Evolutionary conservation across 2,113 vertebrate genomes (phyloP).

Genomic region (Edolisoma coerulescens): DNA sequence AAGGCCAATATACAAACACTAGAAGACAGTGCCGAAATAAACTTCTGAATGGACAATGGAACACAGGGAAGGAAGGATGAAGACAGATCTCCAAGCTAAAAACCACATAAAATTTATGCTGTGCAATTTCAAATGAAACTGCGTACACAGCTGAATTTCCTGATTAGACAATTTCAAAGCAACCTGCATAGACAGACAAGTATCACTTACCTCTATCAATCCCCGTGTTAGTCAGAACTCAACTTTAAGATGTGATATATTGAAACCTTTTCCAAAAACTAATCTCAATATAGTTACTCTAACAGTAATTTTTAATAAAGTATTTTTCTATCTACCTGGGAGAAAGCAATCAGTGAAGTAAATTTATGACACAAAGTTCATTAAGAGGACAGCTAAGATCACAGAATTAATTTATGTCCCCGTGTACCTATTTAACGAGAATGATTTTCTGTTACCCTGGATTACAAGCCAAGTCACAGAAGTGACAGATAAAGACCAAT

Average conservation of each 20-base stretch:
- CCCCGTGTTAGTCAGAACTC: not conserved
- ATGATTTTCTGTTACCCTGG: constrained; percentile 68
- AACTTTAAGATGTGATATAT: not conserved
- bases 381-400: constrained; percentile 54
- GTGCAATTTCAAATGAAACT: not conserved
- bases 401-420: constrained; percentile 62
- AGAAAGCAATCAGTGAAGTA: constrained; percentile 9
- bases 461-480: constrained; percentile 40
- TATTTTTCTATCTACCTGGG: constrained; percentile 12
- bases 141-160: not conserved
- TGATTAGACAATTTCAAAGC: not conserved
- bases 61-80: not conserved
- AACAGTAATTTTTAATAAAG: not conserved
- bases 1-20: not conserved
- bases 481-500: constrained; percentile 63
- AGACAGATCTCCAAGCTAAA: not conserved
- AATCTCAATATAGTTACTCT: not conserved
- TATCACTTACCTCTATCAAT: not conserved
- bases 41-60: not conserved
- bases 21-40: not conserved
- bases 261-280: not conserved
- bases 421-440: constrained; percentile 61
- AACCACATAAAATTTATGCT: not conserved
- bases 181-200: not conserved
- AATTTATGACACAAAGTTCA: constrained; percentile 65